Evolutionary conservation across 2,797 vertebrate species (phyloP), one percentile per base, ranked within the genome.

Genomic region (Pseudochromis fuscus): DNA sequence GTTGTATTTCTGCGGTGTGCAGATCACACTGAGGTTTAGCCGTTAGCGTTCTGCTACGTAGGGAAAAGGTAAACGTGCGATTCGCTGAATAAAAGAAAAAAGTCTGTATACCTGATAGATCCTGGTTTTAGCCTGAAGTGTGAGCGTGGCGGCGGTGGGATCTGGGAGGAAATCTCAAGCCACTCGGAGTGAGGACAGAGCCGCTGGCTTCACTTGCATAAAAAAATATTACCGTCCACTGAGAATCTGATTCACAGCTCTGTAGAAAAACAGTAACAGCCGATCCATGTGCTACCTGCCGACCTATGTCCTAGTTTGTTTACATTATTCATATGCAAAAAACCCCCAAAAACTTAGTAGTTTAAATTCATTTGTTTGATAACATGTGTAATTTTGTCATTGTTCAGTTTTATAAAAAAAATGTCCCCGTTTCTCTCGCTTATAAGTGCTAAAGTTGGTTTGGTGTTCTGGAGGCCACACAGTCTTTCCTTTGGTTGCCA

Each of bases 21-120:
- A 51, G 69, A 72, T 77, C 55, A 72, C 77, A 52, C 70, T 88
- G 88, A 91, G 88, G 89, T 89, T 86, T 78, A 83, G 79, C 79
- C 67, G 75, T 91, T 87, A 89, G 80, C 80, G 5, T 82, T 79
- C 77, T 90, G 89, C 90, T 90, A 89, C 84, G 81, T 79, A 60
- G 75, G 73, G 77, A 67, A n/a, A 88, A 81, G 71, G 83, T 89
- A 82, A 91, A 85, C 72, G 37, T 85, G 72, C 63, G 72, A 78
- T 86, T 70, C 61, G 82, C 69, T 50, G 63, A 64, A 79, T 48
- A 74, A 82, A 85, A 77, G 57, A 62, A 84, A 81, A 82, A 57
- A 77, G 81, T 89, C 78, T 89, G 60, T 88, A 89, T 93, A 93
- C 93, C 93, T 95, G 93, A 94, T 89, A 90, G 86, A 86, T 92